These are phyloP conservation scores for Caerostris darwini DNA, from an alignment of 1,140 invertebrate genomes.

Conservation along the genomic window DNA sequence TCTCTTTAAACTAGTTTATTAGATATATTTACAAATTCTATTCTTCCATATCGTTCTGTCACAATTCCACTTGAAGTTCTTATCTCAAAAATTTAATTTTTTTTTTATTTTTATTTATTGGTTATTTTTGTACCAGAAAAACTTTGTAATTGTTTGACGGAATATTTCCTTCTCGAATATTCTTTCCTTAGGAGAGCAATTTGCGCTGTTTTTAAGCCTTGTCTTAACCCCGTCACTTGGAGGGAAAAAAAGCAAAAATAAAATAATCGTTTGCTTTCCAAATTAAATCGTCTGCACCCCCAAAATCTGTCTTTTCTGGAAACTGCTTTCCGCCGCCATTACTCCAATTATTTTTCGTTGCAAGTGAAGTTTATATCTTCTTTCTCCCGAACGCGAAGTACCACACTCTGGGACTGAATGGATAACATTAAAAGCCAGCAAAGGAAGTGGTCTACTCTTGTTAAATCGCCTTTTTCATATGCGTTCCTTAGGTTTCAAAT, in stretches of 20 bases:
- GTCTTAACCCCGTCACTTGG: conserved; percentile 32
- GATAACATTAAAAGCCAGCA: conserved; percentile 18
- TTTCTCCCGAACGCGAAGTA: not conserved
- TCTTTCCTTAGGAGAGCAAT: conserved; percentile 25
- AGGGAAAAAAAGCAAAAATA: conserved; percentile 5
- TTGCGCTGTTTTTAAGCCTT: conserved; percentile 29
- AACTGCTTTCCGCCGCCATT: conserved; percentile 4
- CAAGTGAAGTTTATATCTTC: conserved; percentile 10
- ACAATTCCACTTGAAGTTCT: not conserved
- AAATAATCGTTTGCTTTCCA: conserved; percentile 48
- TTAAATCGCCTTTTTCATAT: conserved; percentile 19
- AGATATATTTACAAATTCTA: not conserved
- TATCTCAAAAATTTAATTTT: not conserved
- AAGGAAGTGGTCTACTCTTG: conserved; percentile 22
- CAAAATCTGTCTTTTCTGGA: conserved; percentile 34
- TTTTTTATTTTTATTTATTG: not conserved
- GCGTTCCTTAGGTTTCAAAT: not conserved
- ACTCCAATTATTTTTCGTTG: conserved; percentile 45
- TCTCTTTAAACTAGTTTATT: not conserved
- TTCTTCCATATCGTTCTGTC: not conserved
- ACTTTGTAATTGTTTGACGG: not conserved
- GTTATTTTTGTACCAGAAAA: not conserved
- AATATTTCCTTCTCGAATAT: conserved; percentile 15
- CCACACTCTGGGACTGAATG: conserved; percentile 14
- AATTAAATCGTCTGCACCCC: conserved; percentile 22